Evolutionary conservation across 2,797 vertebrate genomes (phyloP).

Genomic region (Pangasius macronema): DNA sequence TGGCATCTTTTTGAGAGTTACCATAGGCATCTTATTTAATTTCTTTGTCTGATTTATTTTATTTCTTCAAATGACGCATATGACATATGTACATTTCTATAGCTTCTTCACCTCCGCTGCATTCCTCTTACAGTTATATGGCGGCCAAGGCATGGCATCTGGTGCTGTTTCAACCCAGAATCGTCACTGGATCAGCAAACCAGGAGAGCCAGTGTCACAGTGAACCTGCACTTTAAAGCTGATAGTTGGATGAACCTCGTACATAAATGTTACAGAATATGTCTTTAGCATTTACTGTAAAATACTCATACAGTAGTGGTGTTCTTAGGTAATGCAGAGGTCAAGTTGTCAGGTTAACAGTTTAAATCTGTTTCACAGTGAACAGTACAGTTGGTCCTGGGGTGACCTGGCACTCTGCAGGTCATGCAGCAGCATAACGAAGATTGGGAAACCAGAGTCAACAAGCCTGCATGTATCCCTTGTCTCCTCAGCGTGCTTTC

Average conservation of each 20-base stretch:
- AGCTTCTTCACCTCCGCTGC: neutral
- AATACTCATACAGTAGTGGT: neutral
- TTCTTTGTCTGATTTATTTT: neutral
- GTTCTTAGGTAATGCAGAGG: neutral
- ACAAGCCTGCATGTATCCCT: constrained; percentile 48
- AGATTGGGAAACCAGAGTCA: constrained; percentile 34
- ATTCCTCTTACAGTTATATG: neutral
- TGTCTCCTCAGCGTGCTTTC: constrained; percentile 33
- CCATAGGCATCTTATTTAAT: neutral
- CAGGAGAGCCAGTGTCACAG: neutral
- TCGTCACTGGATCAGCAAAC: neutral
- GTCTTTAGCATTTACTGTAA: neutral
- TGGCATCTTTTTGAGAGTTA: neutral
- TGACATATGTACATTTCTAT: neutral
- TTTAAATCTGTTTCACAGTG: neutral
- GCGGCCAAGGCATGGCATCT: neutral
- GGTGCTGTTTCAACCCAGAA: neutral
- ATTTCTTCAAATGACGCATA: neutral
- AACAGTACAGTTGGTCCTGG: neutral
- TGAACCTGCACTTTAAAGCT: neutral
- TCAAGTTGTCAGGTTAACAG: neutral
- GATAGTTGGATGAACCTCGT: neutral
- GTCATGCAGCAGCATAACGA: constrained; percentile 36
- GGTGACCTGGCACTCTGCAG: constrained; percentile 1
- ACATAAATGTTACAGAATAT: neutral